phyloP scores from a whole-genome alignment of 2,113 vertebrate genomes.

The Rhinichthys klamathensis region DNA sequence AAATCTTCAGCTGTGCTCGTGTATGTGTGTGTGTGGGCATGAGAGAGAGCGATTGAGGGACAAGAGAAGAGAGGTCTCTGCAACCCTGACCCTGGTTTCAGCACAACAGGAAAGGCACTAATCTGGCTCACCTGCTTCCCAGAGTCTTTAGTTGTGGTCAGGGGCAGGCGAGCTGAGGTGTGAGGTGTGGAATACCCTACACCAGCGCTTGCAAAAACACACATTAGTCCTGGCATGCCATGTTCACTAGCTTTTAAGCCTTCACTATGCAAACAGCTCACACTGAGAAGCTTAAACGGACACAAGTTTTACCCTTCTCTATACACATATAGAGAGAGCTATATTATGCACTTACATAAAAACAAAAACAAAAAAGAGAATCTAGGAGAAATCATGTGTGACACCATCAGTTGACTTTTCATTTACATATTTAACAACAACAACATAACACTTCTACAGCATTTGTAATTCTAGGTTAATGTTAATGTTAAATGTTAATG shows the following conservation, averaged over 20 bases:
- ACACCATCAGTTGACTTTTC: neutral
- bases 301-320: neutral
- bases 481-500: no score
- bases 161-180: conserved; percentile 47
- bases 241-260: conserved; percentile 40
- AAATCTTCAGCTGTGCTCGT: conserved; percentile 55
- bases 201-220: conserved; percentile 59
- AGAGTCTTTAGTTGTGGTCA: conserved; percentile 59
- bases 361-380: neutral
- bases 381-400: neutral
- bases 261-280: conserved; percentile 42
- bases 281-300: neutral
- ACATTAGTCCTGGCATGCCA: conserved; percentile 46
- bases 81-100: conserved; percentile 60
- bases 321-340: neutral
- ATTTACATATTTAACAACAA: neutral
- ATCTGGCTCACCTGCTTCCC: conserved; percentile 55
- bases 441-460: neutral
- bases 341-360: neutral
- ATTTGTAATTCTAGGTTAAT: neutral
- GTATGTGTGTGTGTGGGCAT: conserved; percentile 37
- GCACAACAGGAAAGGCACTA: conserved; percentile 63
- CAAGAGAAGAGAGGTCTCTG: conserved; percentile 50
- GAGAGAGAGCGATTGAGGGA: conserved; percentile 4
- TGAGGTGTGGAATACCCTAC: conserved; percentile 62